These are phyloP conservation scores for Coremacera marginata DNA, from an alignment of 2,888 invertebrate genomes.

Conservation along the genomic window DNA sequence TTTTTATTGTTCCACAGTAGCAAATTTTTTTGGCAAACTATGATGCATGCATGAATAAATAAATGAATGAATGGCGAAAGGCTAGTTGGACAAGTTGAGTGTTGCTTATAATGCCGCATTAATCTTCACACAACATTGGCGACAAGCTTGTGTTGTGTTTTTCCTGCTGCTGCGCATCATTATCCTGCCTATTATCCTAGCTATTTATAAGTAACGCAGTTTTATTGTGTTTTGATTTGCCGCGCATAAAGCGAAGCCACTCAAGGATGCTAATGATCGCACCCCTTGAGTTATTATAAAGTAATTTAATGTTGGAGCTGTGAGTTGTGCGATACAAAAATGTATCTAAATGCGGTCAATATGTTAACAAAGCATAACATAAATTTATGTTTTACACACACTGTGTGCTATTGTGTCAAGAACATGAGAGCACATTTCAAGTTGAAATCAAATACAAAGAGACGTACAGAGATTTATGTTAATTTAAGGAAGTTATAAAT, in stretches of 20 bases:
- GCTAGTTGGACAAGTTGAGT: conserved; percentile 39
- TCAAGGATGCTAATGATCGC: not conserved
- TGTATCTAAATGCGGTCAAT: conserved; percentile 2
- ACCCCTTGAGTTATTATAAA: not conserved
- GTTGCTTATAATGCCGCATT: conserved; percentile 53
- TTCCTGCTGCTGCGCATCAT: conserved; percentile 7
- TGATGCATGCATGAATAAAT: conserved; percentile 23
- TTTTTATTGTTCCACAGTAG: no score
- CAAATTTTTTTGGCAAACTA: not conserved
- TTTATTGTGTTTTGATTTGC: conserved; percentile 10
- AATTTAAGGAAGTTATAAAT: no score
- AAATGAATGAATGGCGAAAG: conserved; percentile 26
- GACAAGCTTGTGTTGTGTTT: conserved; percentile 1
- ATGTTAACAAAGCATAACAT: not conserved
- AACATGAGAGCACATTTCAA: no score
- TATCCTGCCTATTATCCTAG: conserved; percentile 3
- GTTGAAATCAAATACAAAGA: no score
- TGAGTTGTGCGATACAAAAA: not conserved
- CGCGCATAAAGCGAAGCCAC: not conserved
- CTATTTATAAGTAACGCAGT: not conserved
- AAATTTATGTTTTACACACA: no score
- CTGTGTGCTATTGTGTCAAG: no score
- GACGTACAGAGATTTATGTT: no score
- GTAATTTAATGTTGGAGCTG: not conserved
- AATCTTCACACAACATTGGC: conserved; percentile 53